Percentiles rank a stretch among this genome's conserved stretches.
phyloP scores from a whole-genome alignment of 2,113 vertebrate species.

The Rhea americana region DNA sequence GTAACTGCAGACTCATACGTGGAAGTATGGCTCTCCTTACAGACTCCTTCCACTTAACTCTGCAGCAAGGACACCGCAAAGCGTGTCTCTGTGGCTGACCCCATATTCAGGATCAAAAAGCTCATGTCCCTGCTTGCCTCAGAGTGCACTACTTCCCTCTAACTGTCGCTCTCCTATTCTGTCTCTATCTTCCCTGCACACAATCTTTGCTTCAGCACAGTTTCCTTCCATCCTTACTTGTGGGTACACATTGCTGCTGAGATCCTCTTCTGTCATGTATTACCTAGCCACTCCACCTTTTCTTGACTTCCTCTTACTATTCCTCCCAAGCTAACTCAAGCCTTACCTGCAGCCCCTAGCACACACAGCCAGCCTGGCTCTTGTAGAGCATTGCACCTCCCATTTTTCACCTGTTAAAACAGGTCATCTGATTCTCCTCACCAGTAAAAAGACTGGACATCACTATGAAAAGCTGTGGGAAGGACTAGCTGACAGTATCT shows the following conservation, averaged over 20 bases:
- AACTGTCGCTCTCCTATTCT: neutral
- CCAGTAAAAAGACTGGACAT: neutral
- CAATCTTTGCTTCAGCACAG: neutral
- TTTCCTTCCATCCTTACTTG: neutral
- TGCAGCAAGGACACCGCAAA: neutral
- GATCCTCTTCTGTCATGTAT: neutral
- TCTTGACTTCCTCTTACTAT: neutral
- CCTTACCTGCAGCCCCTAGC: neutral
- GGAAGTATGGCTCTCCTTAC: neutral
- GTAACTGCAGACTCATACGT: neutral
- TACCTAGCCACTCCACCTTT: neutral
- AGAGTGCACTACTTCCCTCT: neutral
- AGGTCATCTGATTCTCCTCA: neutral
- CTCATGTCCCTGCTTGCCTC: neutral
- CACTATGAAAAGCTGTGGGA: neutral
- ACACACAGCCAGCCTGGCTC: neutral
- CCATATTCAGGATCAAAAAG: neutral
- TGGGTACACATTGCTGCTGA: neutral
- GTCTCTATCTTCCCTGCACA: neutral
- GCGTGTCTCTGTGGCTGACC: fast-evolving
- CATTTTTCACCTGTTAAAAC: neutral
- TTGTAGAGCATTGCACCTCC: neutral
- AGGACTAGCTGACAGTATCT: neutral
- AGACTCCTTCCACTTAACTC: neutral
- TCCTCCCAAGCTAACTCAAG: neutral